Conservation (phyloP, 92 coral and sea anemone genomes). For the Phenganax marumi region DNA sequence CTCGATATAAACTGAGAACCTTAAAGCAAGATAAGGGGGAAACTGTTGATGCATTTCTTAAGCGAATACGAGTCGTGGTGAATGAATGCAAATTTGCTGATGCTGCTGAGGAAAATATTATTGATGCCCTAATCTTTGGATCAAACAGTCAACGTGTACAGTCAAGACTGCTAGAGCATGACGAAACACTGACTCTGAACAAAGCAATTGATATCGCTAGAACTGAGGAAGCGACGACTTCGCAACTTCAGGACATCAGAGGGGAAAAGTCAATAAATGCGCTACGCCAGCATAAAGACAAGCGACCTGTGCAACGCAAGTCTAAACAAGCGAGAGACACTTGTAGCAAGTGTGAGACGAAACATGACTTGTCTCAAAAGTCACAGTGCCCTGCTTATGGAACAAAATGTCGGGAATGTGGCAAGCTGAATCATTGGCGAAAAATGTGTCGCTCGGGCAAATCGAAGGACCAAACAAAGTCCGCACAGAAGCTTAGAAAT, state of each 20-base stretch:
- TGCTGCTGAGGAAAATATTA: constrained; percentile 47
- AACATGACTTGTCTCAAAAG: constrained; percentile 39
- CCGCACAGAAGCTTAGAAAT: not conserved
- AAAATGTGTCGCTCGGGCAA: constrained; percentile 41
- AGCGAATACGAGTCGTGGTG: constrained; percentile 63
- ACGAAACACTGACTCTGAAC: constrained; percentile 27
- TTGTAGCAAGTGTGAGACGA: constrained; percentile 58
- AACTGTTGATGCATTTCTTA: constrained; percentile 63
- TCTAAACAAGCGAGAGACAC: not conserved
- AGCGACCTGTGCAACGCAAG: not conserved
- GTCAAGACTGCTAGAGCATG: constrained; percentile 38
- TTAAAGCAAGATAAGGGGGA: constrained; percentile 59
- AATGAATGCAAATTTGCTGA: constrained; percentile 58
- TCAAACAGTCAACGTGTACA: constrained; percentile 55
- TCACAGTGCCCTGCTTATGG: constrained; percentile 53
- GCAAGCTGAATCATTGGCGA: constrained; percentile 55
- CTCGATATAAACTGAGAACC: constrained; percentile 57
- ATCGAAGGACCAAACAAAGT: not conserved
- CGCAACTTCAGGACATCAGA: constrained; percentile 50
- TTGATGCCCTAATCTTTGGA: constrained; percentile 59
- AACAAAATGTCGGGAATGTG: constrained; percentile 30
- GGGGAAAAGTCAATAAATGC: constrained; percentile 21
- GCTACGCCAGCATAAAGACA: not conserved
- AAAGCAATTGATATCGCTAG: constrained; percentile 51
- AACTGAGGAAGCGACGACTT: constrained; percentile 54